Evolutionary conservation across 2,113 vertebrate species (phyloP).

Genomic region (Podarcis muralis): DNA sequence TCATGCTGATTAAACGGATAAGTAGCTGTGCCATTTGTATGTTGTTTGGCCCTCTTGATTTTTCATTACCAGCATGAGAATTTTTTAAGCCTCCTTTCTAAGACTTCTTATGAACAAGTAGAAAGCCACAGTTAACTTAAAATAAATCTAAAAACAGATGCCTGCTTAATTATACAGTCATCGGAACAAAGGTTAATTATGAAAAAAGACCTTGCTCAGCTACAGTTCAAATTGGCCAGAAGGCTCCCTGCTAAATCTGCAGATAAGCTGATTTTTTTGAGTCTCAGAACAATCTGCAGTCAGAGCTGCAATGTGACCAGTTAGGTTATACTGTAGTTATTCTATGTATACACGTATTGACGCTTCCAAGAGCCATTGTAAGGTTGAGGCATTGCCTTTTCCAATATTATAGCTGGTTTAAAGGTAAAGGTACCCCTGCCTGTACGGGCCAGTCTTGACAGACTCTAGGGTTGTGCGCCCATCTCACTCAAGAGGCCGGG

Average conservation of each 20-base stretch:
- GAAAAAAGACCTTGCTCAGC: neutral
- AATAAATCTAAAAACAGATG: slow-evolving; percentile 23
- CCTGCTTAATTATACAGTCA: slow-evolving; percentile 21
- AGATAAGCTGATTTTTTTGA: slow-evolving; percentile 31
- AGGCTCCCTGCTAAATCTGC: neutral
- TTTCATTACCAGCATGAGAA: neutral
- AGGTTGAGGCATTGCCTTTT: neutral
- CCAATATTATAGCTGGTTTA: neutral
- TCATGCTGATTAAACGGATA: neutral
- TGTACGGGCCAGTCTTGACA: no score
- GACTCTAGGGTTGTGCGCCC: no score
- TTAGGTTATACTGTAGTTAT: no score
- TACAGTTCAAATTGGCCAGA: slow-evolving; percentile 10
- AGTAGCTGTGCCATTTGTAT: slow-evolving; percentile 9
- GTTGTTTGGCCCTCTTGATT: neutral
- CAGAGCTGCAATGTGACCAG: neutral
- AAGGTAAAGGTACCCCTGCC: no score
- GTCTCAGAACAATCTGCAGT: neutral
- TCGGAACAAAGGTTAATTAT: slow-evolving; percentile 37
- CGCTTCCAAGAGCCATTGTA: neutral
- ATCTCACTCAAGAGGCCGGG: no score
- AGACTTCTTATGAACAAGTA: slow-evolving; percentile 19
- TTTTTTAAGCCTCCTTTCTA: neutral
- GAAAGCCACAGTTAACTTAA: slow-evolving; percentile 20
- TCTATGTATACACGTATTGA: neutral